A percentile compares a stretch with the other conserved stretches of the same genome.
phyloP scores from a whole-genome alignment of 2,888 invertebrate genomes.

The Drosophila dives region DNA sequence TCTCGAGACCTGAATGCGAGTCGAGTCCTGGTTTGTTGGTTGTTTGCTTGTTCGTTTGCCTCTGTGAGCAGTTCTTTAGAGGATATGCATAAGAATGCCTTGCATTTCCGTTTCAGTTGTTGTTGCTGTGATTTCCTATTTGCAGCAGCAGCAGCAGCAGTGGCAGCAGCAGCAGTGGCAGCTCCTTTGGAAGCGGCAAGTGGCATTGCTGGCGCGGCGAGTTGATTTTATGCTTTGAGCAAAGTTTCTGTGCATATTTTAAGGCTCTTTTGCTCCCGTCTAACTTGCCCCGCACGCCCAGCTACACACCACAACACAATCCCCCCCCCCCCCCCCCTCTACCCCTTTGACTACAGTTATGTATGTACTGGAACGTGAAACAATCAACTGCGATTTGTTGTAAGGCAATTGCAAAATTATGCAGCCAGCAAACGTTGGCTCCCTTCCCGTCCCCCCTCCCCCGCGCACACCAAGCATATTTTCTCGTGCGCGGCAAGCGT shows the following conservation, averaged over 20 bases:
- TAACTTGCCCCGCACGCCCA: constrained; percentile 1
- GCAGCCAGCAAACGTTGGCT: constrained; percentile 40
- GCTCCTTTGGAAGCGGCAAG: constrained; percentile 54
- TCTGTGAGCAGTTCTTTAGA: constrained; percentile 71
- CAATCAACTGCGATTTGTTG: constrained; percentile 81
- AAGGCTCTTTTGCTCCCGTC: constrained; percentile 66
- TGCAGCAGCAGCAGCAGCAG: constrained; percentile 35
- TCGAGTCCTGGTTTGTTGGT: constrained; percentile 25
- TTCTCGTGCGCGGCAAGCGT: constrained; percentile 70
- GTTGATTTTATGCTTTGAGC: constrained; percentile 79
- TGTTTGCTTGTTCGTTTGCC: constrained; percentile 29
- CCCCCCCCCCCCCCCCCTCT: background rate
- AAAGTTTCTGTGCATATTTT: constrained; percentile 80
- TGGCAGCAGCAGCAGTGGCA: constrained; percentile 29
- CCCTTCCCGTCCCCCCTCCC: background rate
- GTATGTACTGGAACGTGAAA: constrained; percentile 61
- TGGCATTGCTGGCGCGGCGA: constrained; percentile 67
- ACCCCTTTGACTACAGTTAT: constrained; percentile 42
- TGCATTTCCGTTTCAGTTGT: constrained; percentile 78
- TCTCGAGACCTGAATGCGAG: constrained; percentile 36
- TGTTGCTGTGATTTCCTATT: constrained; percentile 74
- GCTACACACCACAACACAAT: background rate
- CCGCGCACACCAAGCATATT: constrained; percentile 42
- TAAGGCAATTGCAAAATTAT: constrained; percentile 80
- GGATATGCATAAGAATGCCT: constrained; percentile 81